Conservation (phyloP, 2,888 invertebrate genomes). For the Pseudococcus jackbeardsleyi region DNA sequence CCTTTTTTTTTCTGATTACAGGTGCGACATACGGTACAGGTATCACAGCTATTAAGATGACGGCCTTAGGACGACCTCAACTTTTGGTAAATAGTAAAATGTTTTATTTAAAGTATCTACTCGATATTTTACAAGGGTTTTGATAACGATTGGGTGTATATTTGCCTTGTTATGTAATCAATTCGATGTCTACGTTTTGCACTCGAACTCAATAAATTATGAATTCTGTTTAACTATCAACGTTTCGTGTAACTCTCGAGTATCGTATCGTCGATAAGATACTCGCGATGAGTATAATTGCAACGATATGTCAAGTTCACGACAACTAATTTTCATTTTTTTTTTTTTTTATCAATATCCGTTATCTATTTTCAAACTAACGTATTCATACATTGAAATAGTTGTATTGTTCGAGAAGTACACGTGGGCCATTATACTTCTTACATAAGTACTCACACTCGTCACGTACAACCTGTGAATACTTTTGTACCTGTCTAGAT, state of each 20-base stretch:
- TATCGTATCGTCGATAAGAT: background rate
- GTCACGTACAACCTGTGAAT: background rate
- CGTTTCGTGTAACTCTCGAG: background rate
- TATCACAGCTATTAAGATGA: constrained; percentile 96
- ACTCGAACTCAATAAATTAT: background rate
- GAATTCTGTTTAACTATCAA: background rate
- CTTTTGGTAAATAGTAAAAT: constrained; percentile 81
- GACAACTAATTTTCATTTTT: constrained; percentile 1
- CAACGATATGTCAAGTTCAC: constrained; percentile 27
- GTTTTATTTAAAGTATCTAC: constrained; percentile 13
- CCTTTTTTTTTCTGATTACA: constrained; percentile 71
- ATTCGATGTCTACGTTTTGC: background rate
- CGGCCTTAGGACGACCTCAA: constrained; percentile 97
- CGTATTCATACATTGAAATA: constrained; percentile 18
- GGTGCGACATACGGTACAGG: constrained; percentile 94
- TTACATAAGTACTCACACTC: background rate
- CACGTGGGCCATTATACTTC: background rate
- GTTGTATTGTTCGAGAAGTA: background rate
- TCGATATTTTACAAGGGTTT: background rate
- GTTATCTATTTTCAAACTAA: background rate
- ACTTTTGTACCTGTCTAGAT: background rate
- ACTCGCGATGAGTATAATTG: background rate
- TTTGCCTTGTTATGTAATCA: constrained; percentile 36
- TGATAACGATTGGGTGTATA: constrained; percentile 50
- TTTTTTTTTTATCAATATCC: background rate